Conservation (phyloP, 2,888 invertebrate genomes). For the Cheilosia soror region DNA sequence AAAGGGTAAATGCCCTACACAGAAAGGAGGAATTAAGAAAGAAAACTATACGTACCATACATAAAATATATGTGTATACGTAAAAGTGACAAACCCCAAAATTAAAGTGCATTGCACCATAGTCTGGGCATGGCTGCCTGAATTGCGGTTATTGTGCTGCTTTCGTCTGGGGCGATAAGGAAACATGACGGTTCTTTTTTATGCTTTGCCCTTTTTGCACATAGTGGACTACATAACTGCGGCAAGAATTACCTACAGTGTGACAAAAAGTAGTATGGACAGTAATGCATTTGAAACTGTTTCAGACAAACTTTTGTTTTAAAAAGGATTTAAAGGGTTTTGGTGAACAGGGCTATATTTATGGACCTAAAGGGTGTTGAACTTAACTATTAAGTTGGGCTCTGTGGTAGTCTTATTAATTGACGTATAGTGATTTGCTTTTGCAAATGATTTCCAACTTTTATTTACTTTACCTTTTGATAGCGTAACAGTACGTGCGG, state of each 20-base stretch:
- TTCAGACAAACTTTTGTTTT: background rate
- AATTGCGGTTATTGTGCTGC: conserved; percentile 28
- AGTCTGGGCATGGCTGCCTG: conserved; percentile 27
- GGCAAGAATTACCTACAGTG: conserved; percentile 1
- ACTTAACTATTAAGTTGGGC: too few relatives aligned
- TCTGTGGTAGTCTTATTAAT: too few relatives aligned
- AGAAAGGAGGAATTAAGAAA: conserved; percentile 16
- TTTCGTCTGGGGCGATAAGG: conserved; percentile 63
- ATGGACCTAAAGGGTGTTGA: too few relatives aligned
- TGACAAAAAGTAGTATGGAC: background rate
- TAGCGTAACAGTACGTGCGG: too few relatives aligned
- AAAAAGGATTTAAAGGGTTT: too few relatives aligned
- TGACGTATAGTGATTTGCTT: too few relatives aligned
- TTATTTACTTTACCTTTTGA: too few relatives aligned
- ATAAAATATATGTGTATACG: too few relatives aligned
- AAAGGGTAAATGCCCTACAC: conserved; percentile 65
- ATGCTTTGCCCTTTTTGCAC: background rate
- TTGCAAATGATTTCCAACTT: too few relatives aligned
- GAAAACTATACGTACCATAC: background rate
- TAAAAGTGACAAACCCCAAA: conserved; percentile 40
- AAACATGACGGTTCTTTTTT: conserved; percentile 42
- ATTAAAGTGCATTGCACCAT: conserved; percentile 59
- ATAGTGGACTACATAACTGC: background rate
- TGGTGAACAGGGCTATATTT: too few relatives aligned
- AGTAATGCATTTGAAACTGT: background rate